These are phyloP conservation scores for Sapayoa aenigma DNA, from an alignment of 2,113 vertebrate species.

Conservation along the genomic window DNA sequence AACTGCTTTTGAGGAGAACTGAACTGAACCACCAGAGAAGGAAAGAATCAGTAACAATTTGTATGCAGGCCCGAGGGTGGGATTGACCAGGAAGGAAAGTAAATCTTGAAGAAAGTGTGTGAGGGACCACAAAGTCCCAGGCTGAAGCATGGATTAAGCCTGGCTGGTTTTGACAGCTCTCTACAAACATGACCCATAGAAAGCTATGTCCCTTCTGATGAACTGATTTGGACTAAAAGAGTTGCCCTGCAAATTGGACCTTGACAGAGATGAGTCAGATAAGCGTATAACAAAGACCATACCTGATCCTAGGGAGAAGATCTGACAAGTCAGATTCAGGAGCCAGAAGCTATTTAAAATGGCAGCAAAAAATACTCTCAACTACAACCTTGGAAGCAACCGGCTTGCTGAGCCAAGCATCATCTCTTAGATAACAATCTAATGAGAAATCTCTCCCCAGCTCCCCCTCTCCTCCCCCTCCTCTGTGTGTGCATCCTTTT, in stretches of 20 bases:
- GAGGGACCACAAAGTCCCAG: neutral
- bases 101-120: neutral
- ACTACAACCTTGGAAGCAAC: slow-evolving; percentile 1
- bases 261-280: neutral
- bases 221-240: neutral
- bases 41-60: neutral
- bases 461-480: neutral
- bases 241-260: neutral
- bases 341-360: neutral
- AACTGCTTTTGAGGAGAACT: neutral
- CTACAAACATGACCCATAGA: neutral
- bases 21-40: neutral
- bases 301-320: neutral
- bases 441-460: neutral
- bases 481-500: neutral
- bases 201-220: neutral
- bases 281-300: neutral
- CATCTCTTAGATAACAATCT: slow-evolving; percentile 37
- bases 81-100: neutral
- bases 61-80: neutral
- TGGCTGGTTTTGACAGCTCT: neutral
- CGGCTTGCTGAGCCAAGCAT: slow-evolving; percentile 11
- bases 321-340: neutral
- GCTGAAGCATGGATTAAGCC: neutral
- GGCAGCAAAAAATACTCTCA: neutral